phyloP scores from a whole-genome alignment of 1,140 invertebrate species.

The Zaprionus inermis region DNA sequence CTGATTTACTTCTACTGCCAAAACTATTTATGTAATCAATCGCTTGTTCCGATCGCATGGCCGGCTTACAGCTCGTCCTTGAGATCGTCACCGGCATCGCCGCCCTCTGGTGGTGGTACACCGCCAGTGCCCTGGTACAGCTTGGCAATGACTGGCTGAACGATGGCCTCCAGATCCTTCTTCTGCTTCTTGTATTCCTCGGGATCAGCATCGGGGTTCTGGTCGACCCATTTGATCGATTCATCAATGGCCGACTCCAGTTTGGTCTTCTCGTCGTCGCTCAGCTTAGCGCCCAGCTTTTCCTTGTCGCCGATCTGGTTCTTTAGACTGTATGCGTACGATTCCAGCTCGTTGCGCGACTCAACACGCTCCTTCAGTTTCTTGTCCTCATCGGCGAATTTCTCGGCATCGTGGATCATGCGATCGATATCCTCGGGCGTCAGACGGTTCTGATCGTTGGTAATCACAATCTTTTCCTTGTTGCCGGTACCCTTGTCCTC shows the following conservation, averaged over 20 bases:
- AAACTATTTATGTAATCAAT: conserved; percentile 63
- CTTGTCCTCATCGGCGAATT: conserved; percentile 99
- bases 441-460: conserved; percentile 98
- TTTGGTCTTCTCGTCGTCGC: conserved; percentile 96
- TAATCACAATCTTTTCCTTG: conserved; percentile 99
- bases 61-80: conserved; percentile 93
- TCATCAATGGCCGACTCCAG: conserved; percentile 98
- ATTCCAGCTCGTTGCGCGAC: conserved; percentile 97
- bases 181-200: conserved; percentile 98
- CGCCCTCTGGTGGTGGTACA: conserved; percentile 87
- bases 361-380: conserved; percentile 98
- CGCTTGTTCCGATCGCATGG: conserved; percentile 10
- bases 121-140: conserved; percentile 93
- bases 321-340: conserved; percentile 98
- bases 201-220: conserved; percentile 96
- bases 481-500: conserved; percentile 99
- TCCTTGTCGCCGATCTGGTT: conserved; percentile 99
- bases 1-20: conserved; percentile 64
- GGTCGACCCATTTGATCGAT: conserved; percentile 99
- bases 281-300: conserved; percentile 96
- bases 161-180: conserved; percentile 97
- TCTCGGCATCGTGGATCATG: conserved; percentile 99
- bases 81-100: conserved; percentile 90
- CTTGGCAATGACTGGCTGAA: conserved; percentile 99
- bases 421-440: conserved; percentile 99